Evolutionary conservation across 2,113 vertebrate genomes (phyloP), one percentile per base, ranked within the genome.

Genomic region (Haliaeetus leucogaster): DNA sequence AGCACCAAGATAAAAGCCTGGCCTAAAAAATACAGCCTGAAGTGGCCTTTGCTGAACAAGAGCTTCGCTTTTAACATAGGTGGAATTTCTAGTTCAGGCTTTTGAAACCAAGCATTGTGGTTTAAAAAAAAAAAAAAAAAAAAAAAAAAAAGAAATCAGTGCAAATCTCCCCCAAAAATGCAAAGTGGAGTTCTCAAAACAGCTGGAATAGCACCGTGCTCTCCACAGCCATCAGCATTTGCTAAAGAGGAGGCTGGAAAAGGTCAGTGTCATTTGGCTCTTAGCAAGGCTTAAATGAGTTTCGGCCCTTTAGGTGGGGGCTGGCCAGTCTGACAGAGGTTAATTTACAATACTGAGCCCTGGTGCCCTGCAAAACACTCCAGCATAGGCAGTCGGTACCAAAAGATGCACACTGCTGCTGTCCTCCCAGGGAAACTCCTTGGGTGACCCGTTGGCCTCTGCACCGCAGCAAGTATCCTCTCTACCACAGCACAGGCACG

Each of bases 391-490:
- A 38, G 47, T 0, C 6, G 2, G 65, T n/a, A 62, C 22, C 82
- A 15, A 10, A 65, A 62, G 50, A 48, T 47, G 55, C 15, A 13
- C 80, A 16, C 4, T 6, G 0, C 22, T 22, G 21, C 55, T 0
- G 0, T 17, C 21, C 50, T 61, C 32, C 72, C 53, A 29, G 58
- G 59, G 50, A 58, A 52, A 17, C 42, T 67, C 42, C 73, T 38
- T 0, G 2, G 40, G 78, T 25, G 23, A 56, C 63, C 18, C 2
- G 0, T 43, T 13, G 13, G 16, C 38, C 58, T 53, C 63, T 42
- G 48, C 0, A 0, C 21, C 9, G 3, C 45, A 1, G 21, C 10
- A 0, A 34, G 65, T 17, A 50, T 45, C 70, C 34, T 52, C 65
- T 29, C 40, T 32, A 8, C 5, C 68, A 26, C 7, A 2, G 42